phyloP scores from a whole-genome alignment of 2,888 invertebrate genomes.

The Euplexia lucipara region DNA sequence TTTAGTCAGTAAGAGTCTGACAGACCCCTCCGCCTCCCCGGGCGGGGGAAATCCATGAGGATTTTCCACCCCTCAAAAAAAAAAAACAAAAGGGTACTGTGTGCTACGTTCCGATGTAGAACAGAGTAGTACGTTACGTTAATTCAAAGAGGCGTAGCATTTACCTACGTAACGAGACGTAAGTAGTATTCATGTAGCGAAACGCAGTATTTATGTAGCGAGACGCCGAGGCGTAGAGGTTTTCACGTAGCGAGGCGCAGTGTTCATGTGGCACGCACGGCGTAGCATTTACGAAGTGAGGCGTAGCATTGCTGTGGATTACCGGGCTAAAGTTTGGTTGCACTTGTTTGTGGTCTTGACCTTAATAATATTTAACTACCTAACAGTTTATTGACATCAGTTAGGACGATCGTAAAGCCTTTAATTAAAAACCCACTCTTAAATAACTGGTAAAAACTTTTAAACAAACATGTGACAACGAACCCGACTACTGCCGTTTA shows the following conservation, averaged over 20 bases:
- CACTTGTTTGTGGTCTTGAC: background rate
- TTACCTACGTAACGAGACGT: background rate
- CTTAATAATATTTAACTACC: background rate
- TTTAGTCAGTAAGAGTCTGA: too few species aligned
- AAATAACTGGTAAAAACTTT: too few species aligned
- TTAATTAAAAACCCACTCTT: too few species aligned
- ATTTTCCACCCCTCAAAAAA: too few species aligned
- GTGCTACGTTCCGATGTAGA: background rate
- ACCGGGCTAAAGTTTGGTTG: background rate
- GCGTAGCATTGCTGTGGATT: too few species aligned
- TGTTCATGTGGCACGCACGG: too few species aligned
- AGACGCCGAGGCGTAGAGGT: background rate
- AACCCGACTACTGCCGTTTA: too few species aligned
- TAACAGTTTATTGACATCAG: background rate
- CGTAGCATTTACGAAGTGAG: too few species aligned
- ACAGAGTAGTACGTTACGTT: background rate
- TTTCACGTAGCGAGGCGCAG: background rate
- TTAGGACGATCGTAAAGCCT: too few species aligned
- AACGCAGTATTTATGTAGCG: background rate
- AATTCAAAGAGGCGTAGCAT: conserved; percentile 10
- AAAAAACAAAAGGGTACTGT: background rate
- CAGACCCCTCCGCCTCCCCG: too few species aligned
- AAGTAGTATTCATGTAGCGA: background rate
- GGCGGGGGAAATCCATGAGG: too few species aligned
- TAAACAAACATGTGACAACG: too few species aligned